Evolutionary conservation across 2,797 vertebrate genomes (phyloP).

Genomic region (Clarias fuscus): DNA sequence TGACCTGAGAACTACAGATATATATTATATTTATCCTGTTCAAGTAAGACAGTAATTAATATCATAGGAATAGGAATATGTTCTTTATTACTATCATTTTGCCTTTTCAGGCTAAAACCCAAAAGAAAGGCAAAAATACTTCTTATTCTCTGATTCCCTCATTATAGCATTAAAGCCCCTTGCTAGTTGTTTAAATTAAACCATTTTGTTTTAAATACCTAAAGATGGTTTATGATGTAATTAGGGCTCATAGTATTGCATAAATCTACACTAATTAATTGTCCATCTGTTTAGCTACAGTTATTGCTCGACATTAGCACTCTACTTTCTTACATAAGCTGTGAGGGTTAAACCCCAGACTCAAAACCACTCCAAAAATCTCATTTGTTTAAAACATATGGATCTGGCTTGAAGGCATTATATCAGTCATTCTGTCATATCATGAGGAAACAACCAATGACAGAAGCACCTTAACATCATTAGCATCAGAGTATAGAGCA

Average conservation of each 20-base stretch:
- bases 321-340: background rate
- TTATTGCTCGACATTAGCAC: background rate
- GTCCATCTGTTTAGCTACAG: conserved; percentile 6
- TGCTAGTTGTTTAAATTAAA: background rate
- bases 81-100: background rate
- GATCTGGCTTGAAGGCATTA: conserved; percentile 5
- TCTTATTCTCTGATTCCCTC: background rate
- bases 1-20: background rate
- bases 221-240: background rate
- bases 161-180: background rate
- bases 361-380: conserved; percentile 11
- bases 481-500: conserved; percentile 20
- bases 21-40: no score
- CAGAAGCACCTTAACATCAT: conserved; percentile 36
- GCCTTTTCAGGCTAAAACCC: background rate
- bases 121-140: background rate
- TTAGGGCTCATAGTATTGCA: background rate
- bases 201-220: background rate
- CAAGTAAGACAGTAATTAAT: background rate
- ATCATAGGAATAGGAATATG: background rate
- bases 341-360: background rate
- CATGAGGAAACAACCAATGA: conserved; percentile 13
- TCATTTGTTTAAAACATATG: conserved; percentile 11
- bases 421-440: conserved; percentile 16
- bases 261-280: conserved; percentile 2